Evolutionary conservation across 2,888 invertebrate genomes (phyloP).

Genomic region (Conchocele bisecta): DNA sequence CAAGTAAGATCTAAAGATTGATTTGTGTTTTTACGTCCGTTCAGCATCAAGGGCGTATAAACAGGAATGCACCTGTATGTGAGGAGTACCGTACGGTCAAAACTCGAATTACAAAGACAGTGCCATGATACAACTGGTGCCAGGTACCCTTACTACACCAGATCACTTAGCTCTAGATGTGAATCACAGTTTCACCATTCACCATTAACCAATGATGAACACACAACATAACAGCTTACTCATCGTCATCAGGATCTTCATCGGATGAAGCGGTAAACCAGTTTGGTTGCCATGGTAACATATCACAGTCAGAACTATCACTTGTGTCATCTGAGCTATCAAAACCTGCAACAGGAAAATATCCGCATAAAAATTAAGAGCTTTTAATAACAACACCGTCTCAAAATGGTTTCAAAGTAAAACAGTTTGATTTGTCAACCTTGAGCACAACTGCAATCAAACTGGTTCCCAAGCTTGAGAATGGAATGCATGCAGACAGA

Average conservation of each 20-base stretch:
- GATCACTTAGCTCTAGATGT: no score
- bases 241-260: slow-evolving; percentile 75
- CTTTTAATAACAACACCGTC: not conserved
- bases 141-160: no score
- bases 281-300: slow-evolving; percentile 79
- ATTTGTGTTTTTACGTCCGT: not conserved
- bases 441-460: no score
- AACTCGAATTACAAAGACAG: no score
- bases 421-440: no score
- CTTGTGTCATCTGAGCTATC: slow-evolving; percentile 76
- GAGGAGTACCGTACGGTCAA: not conserved
- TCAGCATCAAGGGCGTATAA: not conserved
- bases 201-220: not conserved
- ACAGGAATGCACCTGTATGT: no score
- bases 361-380: not conserved
- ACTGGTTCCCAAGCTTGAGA: no score
- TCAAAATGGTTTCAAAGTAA: no score
- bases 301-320: slow-evolving; percentile 73
- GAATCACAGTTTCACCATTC: not conserved
- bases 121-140: not conserved
- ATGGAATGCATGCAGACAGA: no score
- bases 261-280: slow-evolving; percentile 79
- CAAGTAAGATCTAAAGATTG: no score
- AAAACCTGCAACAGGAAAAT: slow-evolving; percentile 60
- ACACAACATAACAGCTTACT: slow-evolving; percentile 47